phyloP scores from a whole-genome alignment of 1,140 invertebrate genomes.

The Alviniconcha marisindica region DNA sequence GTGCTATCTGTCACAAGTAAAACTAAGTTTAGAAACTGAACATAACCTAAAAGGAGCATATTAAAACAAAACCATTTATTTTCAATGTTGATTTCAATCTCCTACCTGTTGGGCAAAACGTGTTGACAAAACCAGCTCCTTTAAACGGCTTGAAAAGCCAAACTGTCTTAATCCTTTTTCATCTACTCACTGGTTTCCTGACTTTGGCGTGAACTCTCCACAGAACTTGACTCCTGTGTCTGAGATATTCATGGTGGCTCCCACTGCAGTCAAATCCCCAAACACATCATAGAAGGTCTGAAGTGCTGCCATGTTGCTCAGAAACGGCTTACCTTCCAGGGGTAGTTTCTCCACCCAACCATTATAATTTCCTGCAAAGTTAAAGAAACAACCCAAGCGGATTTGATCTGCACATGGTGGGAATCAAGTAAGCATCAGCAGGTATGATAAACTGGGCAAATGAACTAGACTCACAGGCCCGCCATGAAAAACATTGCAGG shows the following conservation, averaged over 20 bases:
- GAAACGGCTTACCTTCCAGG: conserved; percentile 48
- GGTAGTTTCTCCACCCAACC: conserved; percentile 54
- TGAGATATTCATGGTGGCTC: conserved; percentile 37
- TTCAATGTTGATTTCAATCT: too few species aligned
- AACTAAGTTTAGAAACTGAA: too few species aligned
- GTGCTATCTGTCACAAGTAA: too few species aligned
- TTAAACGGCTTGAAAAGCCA: too few species aligned
- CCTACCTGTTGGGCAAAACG: too few species aligned
- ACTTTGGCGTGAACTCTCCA: conserved; percentile 32
- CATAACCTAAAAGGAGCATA: too few species aligned
- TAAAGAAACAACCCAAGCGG: not conserved
- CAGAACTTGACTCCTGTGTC: conserved; percentile 38
- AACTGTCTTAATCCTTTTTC: too few species aligned
- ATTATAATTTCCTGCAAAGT: conserved; percentile 50
- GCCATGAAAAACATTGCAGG: too few species aligned
- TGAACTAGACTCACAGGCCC: not conserved
- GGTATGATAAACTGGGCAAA: too few species aligned
- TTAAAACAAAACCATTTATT: too few species aligned
- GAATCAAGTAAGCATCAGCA: not conserved
- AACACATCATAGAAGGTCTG: conserved; percentile 48
- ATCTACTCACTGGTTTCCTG: not conserved
- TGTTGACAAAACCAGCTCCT: too few species aligned
- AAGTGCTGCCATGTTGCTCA: conserved; percentile 38
- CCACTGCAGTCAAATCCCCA: conserved; percentile 43
- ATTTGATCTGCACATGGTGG: not conserved